These are phyloP conservation scores for Bombus turneri DNA, from an alignment of 1,140 invertebrate genomes.

Conservation along the genomic window DNA sequence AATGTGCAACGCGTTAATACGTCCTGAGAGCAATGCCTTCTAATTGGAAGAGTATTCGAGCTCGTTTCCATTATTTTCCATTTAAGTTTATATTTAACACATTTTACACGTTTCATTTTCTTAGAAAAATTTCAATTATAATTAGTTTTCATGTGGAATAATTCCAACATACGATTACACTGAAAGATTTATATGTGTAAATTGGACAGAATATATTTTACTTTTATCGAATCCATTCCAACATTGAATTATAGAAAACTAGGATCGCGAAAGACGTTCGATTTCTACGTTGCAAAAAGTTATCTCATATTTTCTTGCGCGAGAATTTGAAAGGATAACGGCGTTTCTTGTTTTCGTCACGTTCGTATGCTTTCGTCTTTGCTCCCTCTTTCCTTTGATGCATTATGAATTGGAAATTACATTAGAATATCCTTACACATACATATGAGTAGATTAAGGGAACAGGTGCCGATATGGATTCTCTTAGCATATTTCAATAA, in stretches of 20 bases:
- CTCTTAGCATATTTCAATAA: conserved; percentile 75
- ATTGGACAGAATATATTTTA: too few species aligned
- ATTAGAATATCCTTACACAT: conserved; percentile 74
- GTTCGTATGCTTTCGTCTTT: conserved; percentile 17
- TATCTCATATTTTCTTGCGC: neutral
- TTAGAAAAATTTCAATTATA: too few species aligned
- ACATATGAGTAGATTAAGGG: conserved; percentile 75
- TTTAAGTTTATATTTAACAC: neutral
- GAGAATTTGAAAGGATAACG: conserved; percentile 2
- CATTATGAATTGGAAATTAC: conserved; percentile 76
- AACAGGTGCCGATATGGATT: conserved; percentile 73
- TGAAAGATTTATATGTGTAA: neutral
- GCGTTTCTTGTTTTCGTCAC: conserved; percentile 25
- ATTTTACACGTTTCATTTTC: neutral
- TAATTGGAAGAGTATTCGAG: neutral
- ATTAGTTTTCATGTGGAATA: neutral
- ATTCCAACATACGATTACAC: neutral
- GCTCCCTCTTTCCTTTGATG: conserved; percentile 39
- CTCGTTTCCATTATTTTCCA: neutral
- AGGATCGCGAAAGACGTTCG: too few species aligned
- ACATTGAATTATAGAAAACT: too few species aligned
- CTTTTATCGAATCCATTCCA: neutral
- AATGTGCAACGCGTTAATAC: conserved; percentile 21
- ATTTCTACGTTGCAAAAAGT: neutral
- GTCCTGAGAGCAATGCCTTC: neutral